A percentile compares a stretch with the other conserved stretches of the same genome.
Conservation (phyloP, 2,797 vertebrate genomes). For the Myotis pilosus region DNA sequence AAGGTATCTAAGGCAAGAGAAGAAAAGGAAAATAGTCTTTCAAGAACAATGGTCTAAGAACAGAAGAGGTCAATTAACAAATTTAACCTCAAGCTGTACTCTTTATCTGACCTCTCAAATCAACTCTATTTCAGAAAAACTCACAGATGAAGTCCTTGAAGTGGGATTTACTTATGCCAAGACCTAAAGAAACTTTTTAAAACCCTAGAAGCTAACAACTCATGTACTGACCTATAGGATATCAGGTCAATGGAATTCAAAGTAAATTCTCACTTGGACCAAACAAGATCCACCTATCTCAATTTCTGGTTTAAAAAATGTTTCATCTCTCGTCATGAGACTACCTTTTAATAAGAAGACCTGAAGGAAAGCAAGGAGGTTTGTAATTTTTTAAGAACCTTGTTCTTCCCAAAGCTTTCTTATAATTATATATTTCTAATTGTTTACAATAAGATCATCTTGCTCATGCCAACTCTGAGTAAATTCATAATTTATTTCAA, state of each 20-base stretch:
- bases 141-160: slow-evolving; percentile 74
- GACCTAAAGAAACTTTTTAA: slow-evolving; percentile 58
- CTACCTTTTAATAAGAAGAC: background rate
- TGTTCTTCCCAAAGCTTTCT: slow-evolving; percentile 11
- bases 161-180: slow-evolving; percentile 70
- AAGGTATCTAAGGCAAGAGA: background rate
- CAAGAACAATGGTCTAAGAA: slow-evolving; percentile 50
- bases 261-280: slow-evolving; percentile 36
- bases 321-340: slow-evolving; percentile 4
- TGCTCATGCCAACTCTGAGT: background rate
- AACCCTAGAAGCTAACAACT: slow-evolving; percentile 59
- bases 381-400: background rate
- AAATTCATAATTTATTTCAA: background rate
- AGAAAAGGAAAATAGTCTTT: slow-evolving; percentile 25
- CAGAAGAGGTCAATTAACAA: slow-evolving; percentile 67
- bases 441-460: slow-evolving; percentile 4
- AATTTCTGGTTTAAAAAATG: slow-evolving; percentile 32
- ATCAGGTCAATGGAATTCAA: slow-evolving; percentile 56
- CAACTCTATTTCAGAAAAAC: slow-evolving; percentile 67
- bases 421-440: background rate
- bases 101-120: slow-evolving; percentile 72
- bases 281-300: slow-evolving; percentile 37
- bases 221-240: slow-evolving; percentile 59
- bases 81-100: slow-evolving; percentile 67
- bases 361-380: slow-evolving; percentile 27